Evolutionary conservation across 2,113 vertebrate genomes (phyloP), one percentile per base, ranked within the genome.

Genomic region (Sardina pilchardus): DNA sequence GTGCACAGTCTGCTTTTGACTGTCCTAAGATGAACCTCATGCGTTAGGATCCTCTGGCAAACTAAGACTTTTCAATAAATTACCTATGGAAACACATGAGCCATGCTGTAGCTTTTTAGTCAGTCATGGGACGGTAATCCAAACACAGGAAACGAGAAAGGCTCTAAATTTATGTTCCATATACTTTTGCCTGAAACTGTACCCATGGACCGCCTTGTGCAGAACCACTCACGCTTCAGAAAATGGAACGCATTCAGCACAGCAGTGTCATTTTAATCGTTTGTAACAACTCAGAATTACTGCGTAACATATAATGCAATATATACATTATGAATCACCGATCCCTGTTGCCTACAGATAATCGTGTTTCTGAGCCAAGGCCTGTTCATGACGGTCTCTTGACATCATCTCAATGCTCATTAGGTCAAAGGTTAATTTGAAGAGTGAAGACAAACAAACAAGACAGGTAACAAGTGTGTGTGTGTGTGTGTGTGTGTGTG

Each of bases 341-440:
- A n/a, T 34, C 71, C 34, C 30, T 78, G 34, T 36, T 78, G 30
- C 71, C 30, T 78, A 14, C 30, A 36, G 71, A 39, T 78, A 14
- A 36, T 78, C 21, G 19, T 5, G 19, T 78, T 34, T 3, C 36
- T 78, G 0, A 36, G 26, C 34, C n/a, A 71, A 78, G 71, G 71
- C 71, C 71, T 88, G 87, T 86, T 85, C 86, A 84, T 86, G 82
- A 89, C 39, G 89, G 84, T 86, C 39, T 14, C 30, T 36, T 36
- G 71, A 87, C 10, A 85, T 53, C 86, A 75, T 1, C 6, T 78
- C 30, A 39, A 30, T 93, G 92, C 89, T 92, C 90, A 83, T 90
- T 48, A 90, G 92, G 92, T 93, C 93, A 93, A 91, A 94, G 93
- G 93, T 93, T 88, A 92, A 92, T 75, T 86, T 91, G 50, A 88